A percentile compares a stretch with the other conserved stretches of the same genome.
These are phyloP conservation scores for Aphelenchoides bicaudatus DNA, from an alignment of 2,888 invertebrate genomes.

Conservation along the genomic window DNA sequence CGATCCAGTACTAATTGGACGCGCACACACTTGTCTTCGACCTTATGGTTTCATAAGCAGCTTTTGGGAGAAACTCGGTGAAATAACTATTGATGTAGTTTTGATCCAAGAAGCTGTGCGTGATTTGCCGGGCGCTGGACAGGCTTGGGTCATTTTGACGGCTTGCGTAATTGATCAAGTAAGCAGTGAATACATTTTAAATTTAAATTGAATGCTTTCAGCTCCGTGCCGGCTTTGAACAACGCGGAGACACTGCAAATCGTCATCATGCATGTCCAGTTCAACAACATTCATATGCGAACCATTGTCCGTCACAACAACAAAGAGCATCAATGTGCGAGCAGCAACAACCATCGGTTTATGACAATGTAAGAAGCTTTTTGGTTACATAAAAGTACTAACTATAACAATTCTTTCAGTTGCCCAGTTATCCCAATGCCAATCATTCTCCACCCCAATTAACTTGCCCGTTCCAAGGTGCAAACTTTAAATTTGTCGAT, in stretches of 20 bases:
- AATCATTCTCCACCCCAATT: neutral
- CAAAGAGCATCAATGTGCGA: neutral
- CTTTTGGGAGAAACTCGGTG: conserved; percentile 58
- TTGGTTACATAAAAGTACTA: too few species aligned
- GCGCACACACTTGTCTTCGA: conserved; percentile 51
- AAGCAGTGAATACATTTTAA: conserved; percentile 18
- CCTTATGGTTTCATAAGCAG: conserved; percentile 47
- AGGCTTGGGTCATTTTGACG: conserved; percentile 59
- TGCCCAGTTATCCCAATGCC: neutral
- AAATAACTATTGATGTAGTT: conserved; percentile 57
- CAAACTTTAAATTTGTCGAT: too few species aligned
- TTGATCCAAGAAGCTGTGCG: conserved; percentile 55
- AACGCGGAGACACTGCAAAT: conserved; percentile 9
- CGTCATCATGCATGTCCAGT: conserved; percentile 5
- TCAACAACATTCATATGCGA: neutral
- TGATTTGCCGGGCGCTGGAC: conserved; percentile 58
- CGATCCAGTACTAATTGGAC: conserved; percentile 44
- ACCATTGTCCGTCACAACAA: neutral
- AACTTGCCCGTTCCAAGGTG: conserved; percentile 8
- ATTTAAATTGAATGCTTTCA: conserved; percentile 20
- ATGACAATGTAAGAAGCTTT: too few species aligned
- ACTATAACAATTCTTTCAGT: neutral
- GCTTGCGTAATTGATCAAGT: conserved; percentile 58
- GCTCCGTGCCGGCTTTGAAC: conserved; percentile 53
- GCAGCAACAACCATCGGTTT: neutral